Base-by-base conservation (phyloP, 1,140 invertebrate genomes). In the Caenorhabditis latens region DNA sequence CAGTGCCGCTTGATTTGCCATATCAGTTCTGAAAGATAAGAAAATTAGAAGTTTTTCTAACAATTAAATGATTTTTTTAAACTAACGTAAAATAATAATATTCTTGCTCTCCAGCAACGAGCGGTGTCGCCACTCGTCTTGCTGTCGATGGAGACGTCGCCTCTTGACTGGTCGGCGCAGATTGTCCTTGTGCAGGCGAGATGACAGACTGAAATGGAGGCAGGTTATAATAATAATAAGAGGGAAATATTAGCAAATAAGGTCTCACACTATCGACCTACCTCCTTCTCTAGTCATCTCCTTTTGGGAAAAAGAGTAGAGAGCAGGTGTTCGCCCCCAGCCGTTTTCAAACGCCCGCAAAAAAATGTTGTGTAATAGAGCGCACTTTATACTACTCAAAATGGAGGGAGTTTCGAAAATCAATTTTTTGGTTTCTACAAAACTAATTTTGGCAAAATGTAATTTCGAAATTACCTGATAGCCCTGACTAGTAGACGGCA, bases 61-160 rank as follows among this genome's bases (percentile, higher is more conserved):
- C 42, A 71, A 46, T 65, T 65, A 9, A 32, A 32, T 65, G 24
- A 4, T 32, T 63, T 63, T 63, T 32, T 32, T 32, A 50, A 79
- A 79, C 71, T 50, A 24, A 79, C 71, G 71, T 79, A 53, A 79
- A 79, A 79, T 79, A 79, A 79, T 79, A 79, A 53, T 79, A 79
- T 24, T 79, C 71, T 79, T 79, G 46, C 46, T 79, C 67, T 32
- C 32, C 32, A 32, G 32, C 32, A 8, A 46, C 71, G 40, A 42
- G 24, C 13, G 71, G 71, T 8, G 71, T 79, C 24, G 13, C 71
- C n/a, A 53, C 46, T 43, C 71, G 13, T 79, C 71, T 50, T n/a
- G 40, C 71, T 8, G 65, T 24, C 24, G 42, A 8, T 79, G 71
- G 21, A 79, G 43, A 79, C 71, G 71, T 50, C 9, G 8, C 46